These are phyloP conservation scores for Ganaspis sp. DNA, from an alignment of 1,140 invertebrate species.

Conservation along the genomic window DNA sequence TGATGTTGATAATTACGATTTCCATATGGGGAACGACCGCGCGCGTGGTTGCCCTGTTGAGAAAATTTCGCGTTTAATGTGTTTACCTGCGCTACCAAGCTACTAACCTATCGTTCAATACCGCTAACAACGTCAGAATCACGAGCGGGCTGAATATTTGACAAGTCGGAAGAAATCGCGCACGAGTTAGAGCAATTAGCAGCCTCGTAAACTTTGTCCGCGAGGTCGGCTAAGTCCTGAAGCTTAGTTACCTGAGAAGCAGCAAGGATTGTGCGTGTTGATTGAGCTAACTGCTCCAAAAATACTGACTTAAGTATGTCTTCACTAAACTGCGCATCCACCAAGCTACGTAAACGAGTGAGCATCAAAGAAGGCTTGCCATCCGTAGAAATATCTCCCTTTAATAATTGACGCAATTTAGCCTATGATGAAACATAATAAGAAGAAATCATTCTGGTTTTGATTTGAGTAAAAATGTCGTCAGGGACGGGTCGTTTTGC, in stretches of 20 bases:
- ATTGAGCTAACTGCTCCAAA: not conserved
- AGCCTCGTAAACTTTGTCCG: not conserved
- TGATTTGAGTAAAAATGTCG: not conserved
- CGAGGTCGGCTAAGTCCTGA: not conserved
- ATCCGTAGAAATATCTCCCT: not conserved
- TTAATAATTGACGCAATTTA: not conserved
- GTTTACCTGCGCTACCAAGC: too few relatives aligned
- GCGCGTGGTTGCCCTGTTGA: too few relatives aligned
- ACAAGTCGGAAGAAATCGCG: too few relatives aligned
- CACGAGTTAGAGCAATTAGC: too few relatives aligned
- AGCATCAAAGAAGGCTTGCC: not conserved
- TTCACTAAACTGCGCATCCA: not conserved
- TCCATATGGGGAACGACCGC: too few relatives aligned
- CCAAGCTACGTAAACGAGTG: too few relatives aligned
- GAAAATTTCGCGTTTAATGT: too few relatives aligned
- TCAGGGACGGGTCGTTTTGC: not conserved
- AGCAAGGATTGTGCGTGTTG: not conserved
- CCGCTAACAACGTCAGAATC: too few relatives aligned
- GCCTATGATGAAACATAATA: not conserved
- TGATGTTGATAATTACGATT: too few relatives aligned
- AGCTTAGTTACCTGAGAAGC: not conserved
- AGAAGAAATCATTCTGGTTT: not conserved
- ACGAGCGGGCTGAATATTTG: too few relatives aligned
- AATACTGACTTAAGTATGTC: not conserved
- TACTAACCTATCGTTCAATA: too few relatives aligned